Base-by-base conservation (phyloP, 2,113 vertebrate genomes). In the Tragelaphus imberbis region DNA sequence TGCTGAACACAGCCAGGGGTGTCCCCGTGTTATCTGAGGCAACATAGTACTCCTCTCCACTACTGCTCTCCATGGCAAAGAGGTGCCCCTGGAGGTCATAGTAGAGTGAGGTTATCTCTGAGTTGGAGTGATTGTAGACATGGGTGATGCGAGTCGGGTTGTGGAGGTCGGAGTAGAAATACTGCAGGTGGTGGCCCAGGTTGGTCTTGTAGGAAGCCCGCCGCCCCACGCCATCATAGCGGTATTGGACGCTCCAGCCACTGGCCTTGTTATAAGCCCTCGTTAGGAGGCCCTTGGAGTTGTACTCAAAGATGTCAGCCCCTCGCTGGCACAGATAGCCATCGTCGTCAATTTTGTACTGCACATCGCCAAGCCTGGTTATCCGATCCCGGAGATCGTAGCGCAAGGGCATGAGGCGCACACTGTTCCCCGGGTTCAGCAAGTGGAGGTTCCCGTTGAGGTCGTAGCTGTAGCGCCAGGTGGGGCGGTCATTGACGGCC, bases 21-120 rank as follows among this genome's bases (percentile, higher is more conserved):
- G 99, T 99, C 88, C 99, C 99, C 0, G 99, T 99, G 99, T 99
- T 99, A 98, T 99, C 99, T 0, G 99, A 99, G 44, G 99, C 99
- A 0, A 99, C 99, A 0, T 99, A 99, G 94, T 99, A 99, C 95
- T 99, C 99, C 97, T 99, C 99, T 55, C 99, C 99, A 0, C 99
- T 99, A 99, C 99, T 99, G 97, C 99, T 99, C 98, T 99, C 99
- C 99, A 99, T 99, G 89, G 99, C 99, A 88, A 99, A 99, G 96
- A 99, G 99, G 98, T 99, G 99, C 33, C 99, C 99, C 98, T 99
- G 99, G 88, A 99, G 99, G 97, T 99, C 99, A 0, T 99, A 99
- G 98, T 99, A 99, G 55, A 99, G 98, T 0, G 99, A 99, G 12
- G 99, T 99, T 91, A 99, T 99, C 98, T 99, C 99, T 0, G 99